Percentiles rank a stretch among this genome's conserved stretches.
These are phyloP conservation scores for Tachystola acroxantha DNA, from an alignment of 2,888 invertebrate genomes.

Conservation along the genomic window DNA sequence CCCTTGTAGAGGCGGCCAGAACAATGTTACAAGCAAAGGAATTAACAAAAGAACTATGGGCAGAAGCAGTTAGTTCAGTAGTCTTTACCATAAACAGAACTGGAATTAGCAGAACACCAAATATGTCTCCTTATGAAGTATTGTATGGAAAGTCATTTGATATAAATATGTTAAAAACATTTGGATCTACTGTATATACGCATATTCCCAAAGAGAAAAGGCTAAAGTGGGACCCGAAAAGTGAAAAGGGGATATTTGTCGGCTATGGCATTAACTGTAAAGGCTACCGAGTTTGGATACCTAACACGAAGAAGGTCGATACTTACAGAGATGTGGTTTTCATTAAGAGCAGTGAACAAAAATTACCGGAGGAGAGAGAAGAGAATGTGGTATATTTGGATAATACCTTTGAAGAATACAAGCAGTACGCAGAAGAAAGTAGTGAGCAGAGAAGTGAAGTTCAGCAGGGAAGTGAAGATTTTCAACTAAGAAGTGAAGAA, in stretches of 20 bases:
- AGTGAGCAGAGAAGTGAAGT: not conserved
- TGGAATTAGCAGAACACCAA: not conserved
- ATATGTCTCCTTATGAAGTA: not conserved
- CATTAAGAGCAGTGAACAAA: not conserved
- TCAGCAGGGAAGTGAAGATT: not conserved
- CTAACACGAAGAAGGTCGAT: conserved; percentile 2
- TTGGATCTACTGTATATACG: conserved; percentile 16
- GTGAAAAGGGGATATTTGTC: conserved; percentile 14
- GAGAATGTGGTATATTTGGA: not conserved
- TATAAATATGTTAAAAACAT: conserved; percentile 6
- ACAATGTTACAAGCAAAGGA: conserved; percentile 9
- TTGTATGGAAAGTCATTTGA: conserved; percentile 3
- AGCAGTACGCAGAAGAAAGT: not conserved
- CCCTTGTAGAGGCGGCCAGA: conserved; percentile 10
- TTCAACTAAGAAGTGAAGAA: not conserved
- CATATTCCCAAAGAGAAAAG: conserved; percentile 20
- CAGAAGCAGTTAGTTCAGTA: conserved; percentile 1
- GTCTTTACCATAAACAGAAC: conserved; percentile 7
- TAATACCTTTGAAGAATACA: too few species aligned
- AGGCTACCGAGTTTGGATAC: conserved; percentile 16
- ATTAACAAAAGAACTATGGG: not conserved
- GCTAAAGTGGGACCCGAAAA: conserved; percentile 10
- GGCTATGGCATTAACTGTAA: conserved; percentile 19
- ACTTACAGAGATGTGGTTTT: conserved; percentile 5
- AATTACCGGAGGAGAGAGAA: not conserved